These are phyloP conservation scores for Aspidiotus rigidus DNA, from an alignment of 2,888 invertebrate species.

Conservation along the genomic window DNA sequence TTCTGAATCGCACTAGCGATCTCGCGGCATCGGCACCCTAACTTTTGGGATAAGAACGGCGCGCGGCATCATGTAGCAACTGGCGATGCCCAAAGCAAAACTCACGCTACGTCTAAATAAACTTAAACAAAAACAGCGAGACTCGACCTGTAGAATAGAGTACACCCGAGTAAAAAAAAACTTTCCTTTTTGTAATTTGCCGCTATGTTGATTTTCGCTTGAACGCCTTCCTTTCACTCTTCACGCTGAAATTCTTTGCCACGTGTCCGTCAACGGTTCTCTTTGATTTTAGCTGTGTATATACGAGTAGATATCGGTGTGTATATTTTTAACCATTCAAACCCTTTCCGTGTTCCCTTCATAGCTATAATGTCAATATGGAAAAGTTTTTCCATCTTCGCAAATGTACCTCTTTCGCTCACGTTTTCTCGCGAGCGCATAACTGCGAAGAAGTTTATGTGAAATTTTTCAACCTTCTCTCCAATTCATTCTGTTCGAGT, in stretches of 20 bases:
- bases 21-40: background rate
- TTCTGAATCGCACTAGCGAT: background rate
- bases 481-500: no score
- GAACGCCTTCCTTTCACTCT: conserved; percentile 30
- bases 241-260: conserved; percentile 28
- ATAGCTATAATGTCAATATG: background rate
- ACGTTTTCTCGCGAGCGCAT: no score
- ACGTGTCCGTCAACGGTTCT: conserved; percentile 30
- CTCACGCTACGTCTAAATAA: background rate
- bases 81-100: background rate
- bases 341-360: conserved; percentile 1
- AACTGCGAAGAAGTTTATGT: no score
- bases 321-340: conserved; percentile 24
- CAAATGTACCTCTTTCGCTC: no score
- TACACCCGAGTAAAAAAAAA: conserved; percentile 8
- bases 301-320: background rate
- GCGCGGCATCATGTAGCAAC: no score
- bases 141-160: no score
- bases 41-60: no score
- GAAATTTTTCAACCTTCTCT: no score
- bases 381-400: background rate
- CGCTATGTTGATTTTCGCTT: conserved; percentile 32
- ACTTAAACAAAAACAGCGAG: background rate
- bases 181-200: conserved; percentile 8
- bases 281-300: conserved; percentile 16